These are phyloP conservation scores for Ctenoplectra terminalis DNA, from an alignment of 1,140 invertebrate genomes.

Conservation along the genomic window DNA sequence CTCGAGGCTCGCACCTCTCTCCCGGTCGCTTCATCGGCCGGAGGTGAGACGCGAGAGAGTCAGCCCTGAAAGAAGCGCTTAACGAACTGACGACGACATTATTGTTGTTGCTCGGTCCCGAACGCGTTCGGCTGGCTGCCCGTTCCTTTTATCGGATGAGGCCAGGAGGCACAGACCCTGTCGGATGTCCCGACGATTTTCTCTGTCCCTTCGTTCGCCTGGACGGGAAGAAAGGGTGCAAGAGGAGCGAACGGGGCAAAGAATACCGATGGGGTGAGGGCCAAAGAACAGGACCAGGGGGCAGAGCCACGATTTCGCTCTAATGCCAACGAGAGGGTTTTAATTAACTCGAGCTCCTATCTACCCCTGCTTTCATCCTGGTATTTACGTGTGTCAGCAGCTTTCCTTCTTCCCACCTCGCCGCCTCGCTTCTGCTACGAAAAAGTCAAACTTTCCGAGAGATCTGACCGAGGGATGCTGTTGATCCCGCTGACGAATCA, in stretches of 20 bases:
- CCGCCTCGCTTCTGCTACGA: neutral
- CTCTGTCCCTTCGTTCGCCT: conserved; percentile 48
- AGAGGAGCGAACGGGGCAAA: neutral
- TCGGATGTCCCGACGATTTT: conserved; percentile 54
- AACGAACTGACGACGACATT: conserved; percentile 77
- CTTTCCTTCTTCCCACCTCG: conserved; percentile 46
- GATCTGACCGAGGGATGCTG: no score
- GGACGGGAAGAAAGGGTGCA: conserved; percentile 46
- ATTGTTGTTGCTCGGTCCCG: conserved; percentile 73
- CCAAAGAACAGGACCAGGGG: no score
- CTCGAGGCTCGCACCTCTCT: conserved; percentile 51
- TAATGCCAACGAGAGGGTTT: conserved; percentile 68
- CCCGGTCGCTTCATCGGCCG: neutral
- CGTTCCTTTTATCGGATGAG: conserved; percentile 76
- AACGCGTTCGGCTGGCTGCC: conserved; percentile 68
- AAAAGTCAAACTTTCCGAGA: conserved; percentile 25
- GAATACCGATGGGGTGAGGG: neutral
- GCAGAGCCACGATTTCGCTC: conserved; percentile 65
- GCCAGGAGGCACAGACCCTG: conserved; percentile 65
- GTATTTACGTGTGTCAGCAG: conserved; percentile 74
- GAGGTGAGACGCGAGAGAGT: conserved; percentile 47
- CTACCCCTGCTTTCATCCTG: conserved; percentile 57
- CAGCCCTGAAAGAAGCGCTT: conserved; percentile 73
- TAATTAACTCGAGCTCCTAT: conserved; percentile 72
- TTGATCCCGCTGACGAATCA: neutral